Evolutionary conservation across 2,888 invertebrate genomes (phyloP), one percentile per base, ranked within the genome.

Genomic region (Thecophora atra): DNA sequence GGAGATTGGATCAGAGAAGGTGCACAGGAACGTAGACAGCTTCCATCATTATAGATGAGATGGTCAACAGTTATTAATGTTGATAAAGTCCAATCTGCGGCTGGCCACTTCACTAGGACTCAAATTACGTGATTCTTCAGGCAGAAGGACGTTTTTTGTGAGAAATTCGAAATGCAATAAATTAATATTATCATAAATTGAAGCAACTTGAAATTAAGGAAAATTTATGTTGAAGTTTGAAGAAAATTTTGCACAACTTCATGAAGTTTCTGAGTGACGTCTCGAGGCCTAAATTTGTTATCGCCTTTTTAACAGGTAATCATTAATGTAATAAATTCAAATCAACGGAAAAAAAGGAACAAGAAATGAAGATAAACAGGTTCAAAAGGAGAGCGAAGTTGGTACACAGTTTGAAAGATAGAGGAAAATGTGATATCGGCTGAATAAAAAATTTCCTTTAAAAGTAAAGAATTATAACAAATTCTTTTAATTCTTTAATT

Each of bases 151-250:
- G 51, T 62, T 15, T n/a, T n/a, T n/a, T n/a, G n/a, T n/a, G n/a
- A n/a, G n/a, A n/a, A n/a, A n/a, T n/a, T n/a, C n/a, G n/a, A n/a
- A n/a, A n/a, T n/a, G n/a, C n/a, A 28, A 15, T 60, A 37, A 19
- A 42, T 7, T 64, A 42, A 63, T 65, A 51, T 37, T 70, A 44
- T 65, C 30, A n/a, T n/a, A n/a, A n/a, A n/a, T n/a, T n/a, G n/a
- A n/a, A n/a, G n/a, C n/a, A n/a, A n/a, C n/a, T 64, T 70, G 37
- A 70, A 56, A 65, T 71, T 65, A 71, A 65, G 3, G 30, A 15
- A 19, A n/a, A 5, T n/a, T 52, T n/a, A 17, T 19, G n/a, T 30
- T 13, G 47, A 15, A 15, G 65, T 17, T n/a, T n/a, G n/a, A n/a
- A n/a, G n/a, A n/a, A n/a, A n/a, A n/a, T n/a, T n/a, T n/a, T n/a